A percentile compares a stretch with the other conserved stretches of the same genome.
Evolutionary conservation across 1,140 invertebrate species (phyloP).

Genomic region (Temnothorax curvispinosus): DNA sequence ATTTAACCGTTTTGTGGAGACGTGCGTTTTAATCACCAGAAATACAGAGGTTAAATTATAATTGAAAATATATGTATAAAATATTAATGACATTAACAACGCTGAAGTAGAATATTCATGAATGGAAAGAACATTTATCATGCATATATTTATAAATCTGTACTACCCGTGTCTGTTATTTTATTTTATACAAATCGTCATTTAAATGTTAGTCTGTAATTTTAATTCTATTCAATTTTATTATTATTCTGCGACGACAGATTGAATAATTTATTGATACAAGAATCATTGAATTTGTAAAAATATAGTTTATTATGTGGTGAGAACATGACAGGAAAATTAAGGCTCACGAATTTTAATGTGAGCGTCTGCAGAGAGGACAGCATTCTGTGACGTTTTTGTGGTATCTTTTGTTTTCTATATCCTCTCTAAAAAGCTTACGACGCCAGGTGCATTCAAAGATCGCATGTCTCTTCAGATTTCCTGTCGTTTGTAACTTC

Average conservation of each 20-base stretch:
- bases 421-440: constrained; percentile 3
- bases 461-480: constrained; percentile 19
- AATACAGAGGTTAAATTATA: background rate
- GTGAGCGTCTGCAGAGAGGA: background rate
- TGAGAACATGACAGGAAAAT: background rate
- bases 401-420: constrained; percentile 19
- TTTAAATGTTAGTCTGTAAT: background rate
- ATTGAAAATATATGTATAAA: background rate
- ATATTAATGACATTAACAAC: background rate
- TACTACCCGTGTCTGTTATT: background rate
- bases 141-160: background rate
- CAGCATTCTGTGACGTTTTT: constrained; percentile 7
- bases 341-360: background rate
- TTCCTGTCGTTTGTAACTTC: background rate
- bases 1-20: background rate
- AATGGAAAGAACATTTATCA: background rate
- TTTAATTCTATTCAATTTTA: background rate
- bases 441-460: constrained; percentile 28
- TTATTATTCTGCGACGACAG: background rate
- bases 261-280: background rate
- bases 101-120: background rate
- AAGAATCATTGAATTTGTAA: background rate
- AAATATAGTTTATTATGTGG: background rate
- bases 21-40: background rate
- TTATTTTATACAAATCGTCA: background rate